Base-by-base conservation (phyloP, 2,113 vertebrate species). In the Deroptyus accipitrinus region DNA sequence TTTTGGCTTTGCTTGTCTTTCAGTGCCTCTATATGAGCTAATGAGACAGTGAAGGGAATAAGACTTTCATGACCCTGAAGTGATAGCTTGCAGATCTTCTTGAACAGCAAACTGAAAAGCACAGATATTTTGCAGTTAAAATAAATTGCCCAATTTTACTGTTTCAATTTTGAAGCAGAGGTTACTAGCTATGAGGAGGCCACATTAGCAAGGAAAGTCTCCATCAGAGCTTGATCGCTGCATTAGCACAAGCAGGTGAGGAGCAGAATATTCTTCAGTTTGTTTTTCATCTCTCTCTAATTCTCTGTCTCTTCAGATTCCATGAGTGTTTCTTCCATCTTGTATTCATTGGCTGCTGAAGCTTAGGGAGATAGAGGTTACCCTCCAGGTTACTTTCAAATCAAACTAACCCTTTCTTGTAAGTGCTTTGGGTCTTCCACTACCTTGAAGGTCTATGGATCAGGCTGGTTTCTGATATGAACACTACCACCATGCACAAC, bases 281-380 rank as follows among this genome's bases (percentile, higher is more conserved):
- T 55, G 3, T 16, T 86, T 3, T 42, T 44, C 30, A 12, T 57
- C 23, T 57, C 67, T 70, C 35, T 62, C 35, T n/a, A 87, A 46
- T 87, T 46, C 48, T 69, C 44, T 41, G 35, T 63, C 66, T 64
- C n/a, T 91, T 81, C 70, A 79, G 80, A 79, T 79, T 93, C 76
- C 46, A 41, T 7, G 17, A 31, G 42, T 55, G 19, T 52, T 83
- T 64, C 73, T 61, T 83, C 62, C 75, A 78, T 88, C 44, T 88
- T 96, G 93, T 92, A 89, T 95, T 94, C 73, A 94, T 75, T 4
- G 5, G 31, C 59, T 94, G 73, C 75, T 59, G 66, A 77, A 64
- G n/a, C 63, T 64, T 49, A 62, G 46, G 72, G 69, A 92, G 52
- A 49, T 10, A 28, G 59, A 91, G 46, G n/a, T 13, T 75, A 25